phyloP scores from a whole-genome alignment of 2,888 invertebrate genomes.

The Phasia obesa region DNA sequence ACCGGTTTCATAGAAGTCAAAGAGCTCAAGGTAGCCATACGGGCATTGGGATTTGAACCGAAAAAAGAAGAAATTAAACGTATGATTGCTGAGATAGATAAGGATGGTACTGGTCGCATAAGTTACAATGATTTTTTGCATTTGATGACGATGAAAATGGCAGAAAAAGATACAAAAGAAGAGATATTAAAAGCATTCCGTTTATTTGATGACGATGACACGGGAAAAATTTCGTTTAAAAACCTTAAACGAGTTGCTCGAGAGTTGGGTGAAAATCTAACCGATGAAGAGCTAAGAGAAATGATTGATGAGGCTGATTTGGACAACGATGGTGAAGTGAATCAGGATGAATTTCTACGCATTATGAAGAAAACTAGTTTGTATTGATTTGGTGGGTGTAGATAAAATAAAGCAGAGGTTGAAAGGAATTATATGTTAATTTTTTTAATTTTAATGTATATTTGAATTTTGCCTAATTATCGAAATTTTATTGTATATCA shows the following conservation, averaged over 20 bases:
- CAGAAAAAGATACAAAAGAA: conserved; percentile 96
- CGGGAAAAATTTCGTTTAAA: conserved; percentile 96
- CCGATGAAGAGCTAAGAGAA: conserved; percentile 97
- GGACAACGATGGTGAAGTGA: conserved; percentile 97
- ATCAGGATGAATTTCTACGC: conserved; percentile 95
- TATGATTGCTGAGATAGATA: conserved; percentile 95
- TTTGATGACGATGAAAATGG: conserved; percentile 95
- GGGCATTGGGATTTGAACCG: conserved; percentile 98
- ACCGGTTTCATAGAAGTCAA: conserved; percentile 95
- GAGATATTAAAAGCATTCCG: conserved; percentile 99
- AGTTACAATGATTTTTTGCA: conserved; percentile 94
- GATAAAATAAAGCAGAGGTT: not conserved
- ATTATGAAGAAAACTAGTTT: conserved; percentile 99
- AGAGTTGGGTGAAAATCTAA: conserved; percentile 96
- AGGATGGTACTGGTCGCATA: conserved; percentile 91
- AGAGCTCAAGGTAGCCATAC: conserved; percentile 96
- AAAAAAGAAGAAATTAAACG: conserved; percentile 98
- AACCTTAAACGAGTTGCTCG: conserved; percentile 97
- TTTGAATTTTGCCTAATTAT: too few species aligned
- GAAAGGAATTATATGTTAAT: not conserved
- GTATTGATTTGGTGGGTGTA: conserved; percentile 85
- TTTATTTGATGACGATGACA: conserved; percentile 98
- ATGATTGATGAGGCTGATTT: conserved; percentile 99
- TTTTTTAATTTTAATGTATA: not conserved
- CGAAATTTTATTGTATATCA: too few species aligned